These are phyloP conservation scores for Chaetophractus vellerosus DNA, from an alignment of 2,797 vertebrate species.

Conservation along the genomic window DNA sequence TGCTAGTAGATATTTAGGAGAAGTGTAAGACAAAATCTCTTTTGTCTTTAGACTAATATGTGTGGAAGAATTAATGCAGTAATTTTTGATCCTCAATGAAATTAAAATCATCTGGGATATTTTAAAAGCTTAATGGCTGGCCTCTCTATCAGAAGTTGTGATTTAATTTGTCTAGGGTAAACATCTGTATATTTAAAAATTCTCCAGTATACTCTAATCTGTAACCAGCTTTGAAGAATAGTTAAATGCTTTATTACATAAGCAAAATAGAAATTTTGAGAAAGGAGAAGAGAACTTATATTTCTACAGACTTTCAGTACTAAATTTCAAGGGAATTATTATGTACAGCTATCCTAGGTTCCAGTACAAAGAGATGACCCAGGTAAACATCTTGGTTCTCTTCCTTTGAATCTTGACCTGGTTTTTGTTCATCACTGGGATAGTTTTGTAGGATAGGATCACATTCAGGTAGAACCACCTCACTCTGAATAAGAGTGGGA, in stretches of 20 bases:
- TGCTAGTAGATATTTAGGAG: conserved; percentile 20
- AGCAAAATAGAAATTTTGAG: conserved; percentile 59
- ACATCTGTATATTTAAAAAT: not conserved
- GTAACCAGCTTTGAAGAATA: conserved; percentile 59
- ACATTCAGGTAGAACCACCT: not conserved
- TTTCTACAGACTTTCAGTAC: not conserved
- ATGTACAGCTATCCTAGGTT: not conserved
- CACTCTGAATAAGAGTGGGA: not conserved
- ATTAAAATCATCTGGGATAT: not conserved
- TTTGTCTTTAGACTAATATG: not conserved
- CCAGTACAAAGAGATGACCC: not conserved
- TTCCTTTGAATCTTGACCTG: not conserved
- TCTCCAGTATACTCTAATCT: conserved; percentile 40
- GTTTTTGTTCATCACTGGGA: not conserved
- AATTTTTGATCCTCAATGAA: conserved; percentile 32
- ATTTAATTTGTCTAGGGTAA: conserved; percentile 55
- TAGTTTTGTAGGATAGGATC: not conserved
- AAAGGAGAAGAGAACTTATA: conserved; percentile 3
- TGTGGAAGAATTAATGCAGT: conserved; percentile 33
- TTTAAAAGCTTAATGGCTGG: conserved; percentile 23
- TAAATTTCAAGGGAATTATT: conserved; percentile 44
- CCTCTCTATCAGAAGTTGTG: conserved; percentile 18
- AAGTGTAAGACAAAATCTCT: conserved; percentile 1
- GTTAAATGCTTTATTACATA: conserved; percentile 46
- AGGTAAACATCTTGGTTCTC: not conserved